Base-by-base conservation (phyloP, 2,113 vertebrate genomes). In the Hirundichthys speculiger region DNA sequence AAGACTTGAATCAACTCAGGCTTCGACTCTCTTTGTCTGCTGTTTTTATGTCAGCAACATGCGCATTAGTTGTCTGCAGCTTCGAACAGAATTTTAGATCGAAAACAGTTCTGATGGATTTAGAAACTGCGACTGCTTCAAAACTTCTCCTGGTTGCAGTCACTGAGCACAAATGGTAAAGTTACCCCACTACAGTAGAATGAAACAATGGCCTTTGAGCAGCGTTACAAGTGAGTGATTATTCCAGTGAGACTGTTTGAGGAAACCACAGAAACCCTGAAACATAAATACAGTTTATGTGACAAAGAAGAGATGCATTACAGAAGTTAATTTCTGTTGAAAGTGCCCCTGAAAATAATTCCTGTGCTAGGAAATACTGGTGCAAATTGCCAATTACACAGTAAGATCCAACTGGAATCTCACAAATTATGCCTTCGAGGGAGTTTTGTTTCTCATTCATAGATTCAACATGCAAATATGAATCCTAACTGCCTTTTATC, bases 301-400 rank as follows among this genome's bases (percentile, higher is more conserved):
- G 47, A 63, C 39, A 21, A 18, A 57, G 40, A 47, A 1, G 15
- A n/a, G 15, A 41, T 15, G 41, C 24, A 22, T 5, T 15, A 48
- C 59, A 10, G 39, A 45, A 38, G 14, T 39, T 82, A 2, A 42
- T 51, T 63, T 68, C 25, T 61, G 20, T 57, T 43, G 43, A 68
- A 69, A 60, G 53, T 50, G 48, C 18, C 57, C 48, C 21, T 21
- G 22, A 51, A 49, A 34, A 54, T 66, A 62, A 43, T 69, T 67
- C 24, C 59, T 55, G 50, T 60, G 27, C 45, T 18, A 11, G 43
- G 53, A 43, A 63, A 48, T 25, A 62, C 53, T 25, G 52, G 27
- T n/a, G 50, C 49, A 79, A 76, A 73, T 62, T 59, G 69, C 45
- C 72, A 79, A 85, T 80, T 77, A 83, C 47, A 34, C 12, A 19